Percentiles rank a stretch among this genome's conserved stretches.
These are phyloP conservation scores for pig (Sus scrofa) DNA, from an alignment of 2,113 vertebrate genomes.

Conservation along the genomic window T2T-Sscrofa CM000817.6:59339001-59339500, in stretches of 20 bases:
- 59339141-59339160: not conserved
- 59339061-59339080: not conserved
- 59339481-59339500: too few species aligned
- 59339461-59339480: not conserved
- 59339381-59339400: too few species aligned
- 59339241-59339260: not conserved
- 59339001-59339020: slow-evolving; percentile 64
- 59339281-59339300: too few species aligned
- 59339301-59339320: too few species aligned
- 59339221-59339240: not conserved
- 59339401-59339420: too few species aligned
- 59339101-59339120: slow-evolving; percentile 73
- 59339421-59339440: too few species aligned
- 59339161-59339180: not conserved
- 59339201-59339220: not conserved
- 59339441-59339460: not conserved
- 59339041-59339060: slow-evolving; percentile 16
- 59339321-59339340: too few species aligned
- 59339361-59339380: too few species aligned
- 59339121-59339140: slow-evolving; percentile 57
- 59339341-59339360: too few species aligned
- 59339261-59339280: not conserved
- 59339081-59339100: slow-evolving; percentile 38
- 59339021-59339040: slow-evolving; percentile 76
- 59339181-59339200: not conserved